These are phyloP conservation scores for Hippocampus barbouri DNA, from an alignment of 2,113 vertebrate genomes.

Conservation along the genomic window DNA sequence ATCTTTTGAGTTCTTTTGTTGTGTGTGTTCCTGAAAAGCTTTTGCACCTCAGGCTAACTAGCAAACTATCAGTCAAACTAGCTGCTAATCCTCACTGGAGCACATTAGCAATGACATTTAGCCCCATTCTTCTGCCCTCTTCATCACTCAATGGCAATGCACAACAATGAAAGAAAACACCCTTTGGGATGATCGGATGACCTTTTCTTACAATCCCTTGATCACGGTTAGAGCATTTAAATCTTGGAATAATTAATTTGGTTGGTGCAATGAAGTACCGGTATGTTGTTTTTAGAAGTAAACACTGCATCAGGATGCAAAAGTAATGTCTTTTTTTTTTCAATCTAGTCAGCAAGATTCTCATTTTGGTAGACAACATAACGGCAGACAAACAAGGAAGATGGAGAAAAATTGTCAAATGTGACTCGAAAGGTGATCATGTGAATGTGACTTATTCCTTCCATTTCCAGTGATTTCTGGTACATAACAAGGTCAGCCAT, in stretches of 20 bases:
- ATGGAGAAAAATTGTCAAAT: constrained; percentile 1
- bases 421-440: constrained; percentile 23
- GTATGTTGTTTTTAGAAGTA: neutral
- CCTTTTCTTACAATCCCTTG: constrained; percentile 15
- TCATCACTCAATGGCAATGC: constrained; percentile 16
- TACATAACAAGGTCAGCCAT: constrained; percentile 19
- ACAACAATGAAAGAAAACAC: constrained; percentile 12
- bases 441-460: constrained; percentile 24
- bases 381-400: constrained; percentile 2
- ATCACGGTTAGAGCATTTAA: constrained; percentile 6
- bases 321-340: neutral
- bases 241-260: neutral
- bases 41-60: constrained; percentile 10
- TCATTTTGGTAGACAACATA: neutral
- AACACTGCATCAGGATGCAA: neutral
- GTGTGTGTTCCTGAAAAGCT: neutral
- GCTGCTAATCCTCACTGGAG: constrained; percentile 23
- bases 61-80: constrained; percentile 8
- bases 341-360: neutral
- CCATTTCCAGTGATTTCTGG: constrained; percentile 28
- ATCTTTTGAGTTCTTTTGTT: neutral
- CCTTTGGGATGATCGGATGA: constrained; percentile 26
- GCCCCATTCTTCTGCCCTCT: neutral
- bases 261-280: neutral
- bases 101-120: constrained; percentile 18